Percentiles rank a stretch among this genome's conserved stretches.
phyloP scores from a whole-genome alignment of 2,888 invertebrate species.

The Oeneis ivallda region DNA sequence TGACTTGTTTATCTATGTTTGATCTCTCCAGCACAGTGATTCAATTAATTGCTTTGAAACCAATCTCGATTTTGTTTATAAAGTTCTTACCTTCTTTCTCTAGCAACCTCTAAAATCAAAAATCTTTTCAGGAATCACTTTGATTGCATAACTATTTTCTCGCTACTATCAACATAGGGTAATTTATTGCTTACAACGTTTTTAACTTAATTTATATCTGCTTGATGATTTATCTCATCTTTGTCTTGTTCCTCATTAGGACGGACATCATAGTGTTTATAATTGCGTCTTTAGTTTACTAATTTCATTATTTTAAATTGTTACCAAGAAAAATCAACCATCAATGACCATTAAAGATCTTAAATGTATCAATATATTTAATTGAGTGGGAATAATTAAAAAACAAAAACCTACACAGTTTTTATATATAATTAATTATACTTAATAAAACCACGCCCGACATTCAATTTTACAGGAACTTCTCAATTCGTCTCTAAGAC shows the following conservation, averaged over 20 bases:
- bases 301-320: too few species aligned
- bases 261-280: background rate
- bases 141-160: background rate
- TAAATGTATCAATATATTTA: too few species aligned
- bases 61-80: too few species aligned
- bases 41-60: too few species aligned
- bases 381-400: background rate
- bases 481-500: slow-evolving; percentile 23
- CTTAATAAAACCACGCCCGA: slow-evolving; percentile 33
- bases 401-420: background rate
- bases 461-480: slow-evolving; percentile 31
- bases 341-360: too few species aligned
- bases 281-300: background rate
- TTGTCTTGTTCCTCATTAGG: background rate
- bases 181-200: background rate
- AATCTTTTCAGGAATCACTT: too few species aligned
- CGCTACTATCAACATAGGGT: background rate
- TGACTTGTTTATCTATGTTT: too few species aligned
- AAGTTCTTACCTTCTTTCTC: too few species aligned
- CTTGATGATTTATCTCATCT: background rate
- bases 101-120: too few species aligned
- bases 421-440: background rate
- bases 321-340: too few species aligned
- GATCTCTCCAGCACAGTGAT: too few species aligned
- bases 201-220: background rate